Evolutionary conservation across 1,140 invertebrate species (phyloP).

Genomic region (Tetragonula clypearis): DNA sequence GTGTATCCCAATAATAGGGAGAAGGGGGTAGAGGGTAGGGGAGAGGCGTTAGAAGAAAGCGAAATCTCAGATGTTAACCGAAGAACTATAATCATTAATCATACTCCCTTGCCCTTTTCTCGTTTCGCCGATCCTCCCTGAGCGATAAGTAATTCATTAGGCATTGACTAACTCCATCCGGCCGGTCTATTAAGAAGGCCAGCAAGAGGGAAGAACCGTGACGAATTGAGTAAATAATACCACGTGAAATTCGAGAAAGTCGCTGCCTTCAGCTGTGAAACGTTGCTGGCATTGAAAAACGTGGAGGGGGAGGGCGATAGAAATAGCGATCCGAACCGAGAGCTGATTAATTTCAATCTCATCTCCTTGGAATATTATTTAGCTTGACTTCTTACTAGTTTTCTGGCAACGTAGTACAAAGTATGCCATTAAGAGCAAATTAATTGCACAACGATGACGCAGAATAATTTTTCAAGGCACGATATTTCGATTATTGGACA

Average conservation of each 20-base stretch:
- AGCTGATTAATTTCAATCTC: slow-evolving; percentile 8
- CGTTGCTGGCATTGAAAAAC: background rate
- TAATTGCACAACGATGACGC: too few relatives aligned
- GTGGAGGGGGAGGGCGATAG: background rate
- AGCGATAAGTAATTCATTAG: slow-evolving; percentile 43
- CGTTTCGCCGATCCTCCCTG: slow-evolving; percentile 14
- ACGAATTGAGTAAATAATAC: slow-evolving; percentile 32
- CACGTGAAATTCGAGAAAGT: slow-evolving; percentile 18
- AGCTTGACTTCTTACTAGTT: too few relatives aligned
- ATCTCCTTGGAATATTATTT: background rate
- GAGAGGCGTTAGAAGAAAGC: background rate
- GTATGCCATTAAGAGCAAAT: too few relatives aligned
- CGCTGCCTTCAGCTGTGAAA: background rate
- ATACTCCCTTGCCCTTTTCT: slow-evolving; percentile 24
- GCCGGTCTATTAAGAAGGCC: slow-evolving; percentile 21
- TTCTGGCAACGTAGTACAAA: too few relatives aligned
- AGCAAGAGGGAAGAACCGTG: slow-evolving; percentile 22
- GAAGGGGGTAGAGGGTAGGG: too few relatives aligned
- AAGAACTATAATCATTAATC: slow-evolving; percentile 37
- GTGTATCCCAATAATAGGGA: background rate
- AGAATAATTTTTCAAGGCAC: too few relatives aligned
- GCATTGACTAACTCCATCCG: slow-evolving; percentile 36
- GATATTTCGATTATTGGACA: too few relatives aligned
- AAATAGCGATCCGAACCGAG: background rate
- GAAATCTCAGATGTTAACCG: slow-evolving; percentile 21